A percentile compares a stretch with the other conserved stretches of the same genome.
Evolutionary conservation across 2,888 invertebrate genomes (phyloP).

Genomic region (Pardosa pseudoannulata): DNA sequence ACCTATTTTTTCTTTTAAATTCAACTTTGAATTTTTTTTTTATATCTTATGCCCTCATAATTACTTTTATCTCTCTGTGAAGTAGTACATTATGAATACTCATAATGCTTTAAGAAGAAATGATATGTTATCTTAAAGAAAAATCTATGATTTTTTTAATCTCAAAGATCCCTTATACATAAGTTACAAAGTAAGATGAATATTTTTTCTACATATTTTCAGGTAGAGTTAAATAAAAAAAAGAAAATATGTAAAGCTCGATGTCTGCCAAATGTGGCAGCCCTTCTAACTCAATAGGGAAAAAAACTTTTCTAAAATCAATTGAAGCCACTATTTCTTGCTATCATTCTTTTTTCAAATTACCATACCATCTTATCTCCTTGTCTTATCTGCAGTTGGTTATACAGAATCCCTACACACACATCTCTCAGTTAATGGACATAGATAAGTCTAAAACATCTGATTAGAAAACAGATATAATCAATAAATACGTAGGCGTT

Average conservation of each 20-base stretch:
- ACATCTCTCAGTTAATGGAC: constrained; percentile 52
- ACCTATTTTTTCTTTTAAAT: too few relatives aligned
- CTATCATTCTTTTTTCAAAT: constrained; percentile 42
- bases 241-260: background rate
- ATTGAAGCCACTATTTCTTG: constrained; percentile 53
- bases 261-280: constrained; percentile 51
- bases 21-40: too few relatives aligned
- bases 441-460: constrained; percentile 60
- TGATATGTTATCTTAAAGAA: too few relatives aligned
- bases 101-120: too few relatives aligned
- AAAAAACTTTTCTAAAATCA: constrained; percentile 55
- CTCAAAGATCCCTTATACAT: too few relatives aligned
- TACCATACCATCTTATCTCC: constrained; percentile 30
- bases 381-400: constrained; percentile 44
- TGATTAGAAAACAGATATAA: constrained; percentile 71
- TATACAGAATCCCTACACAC: constrained; percentile 26
- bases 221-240: background rate
- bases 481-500: constrained; percentile 56
- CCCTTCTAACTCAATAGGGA: constrained; percentile 21
- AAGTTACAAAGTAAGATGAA: too few relatives aligned
- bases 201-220: too few relatives aligned
- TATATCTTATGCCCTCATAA: too few relatives aligned
- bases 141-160: too few relatives aligned
- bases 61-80: too few relatives aligned
- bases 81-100: too few relatives aligned